A percentile compares a stretch with the other conserved stretches of the same genome.
phyloP scores from a whole-genome alignment of 2,797 vertebrate genomes.

The Enteromius treurensis region DNA sequence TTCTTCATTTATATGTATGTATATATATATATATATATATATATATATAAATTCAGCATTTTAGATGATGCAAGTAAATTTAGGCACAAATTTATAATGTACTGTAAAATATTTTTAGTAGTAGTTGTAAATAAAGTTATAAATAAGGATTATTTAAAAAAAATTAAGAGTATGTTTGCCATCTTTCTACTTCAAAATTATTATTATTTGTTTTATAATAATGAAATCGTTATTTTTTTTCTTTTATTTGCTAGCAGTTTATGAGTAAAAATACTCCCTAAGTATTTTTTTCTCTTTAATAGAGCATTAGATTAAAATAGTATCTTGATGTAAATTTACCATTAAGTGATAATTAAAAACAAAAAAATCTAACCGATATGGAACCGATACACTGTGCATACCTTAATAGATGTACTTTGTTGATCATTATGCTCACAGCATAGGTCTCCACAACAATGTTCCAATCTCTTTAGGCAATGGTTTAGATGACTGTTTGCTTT shows the following conservation, averaged over 20 bases:
- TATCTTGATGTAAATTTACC: background rate
- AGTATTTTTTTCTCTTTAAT: background rate
- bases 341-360: background rate
- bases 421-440: background rate
- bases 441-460: background rate
- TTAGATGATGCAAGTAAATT: background rate
- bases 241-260: background rate
- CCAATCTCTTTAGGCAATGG: background rate
- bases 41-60: background rate
- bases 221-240: no score
- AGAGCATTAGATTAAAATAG: background rate
- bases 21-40: background rate
- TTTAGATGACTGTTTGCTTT: background rate
- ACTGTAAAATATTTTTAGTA: no score
- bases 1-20: no score
- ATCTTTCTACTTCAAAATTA: background rate
- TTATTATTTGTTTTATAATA: no score
- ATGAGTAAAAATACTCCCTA: background rate
- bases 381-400: background rate
- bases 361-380: background rate
- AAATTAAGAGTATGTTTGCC: no score
- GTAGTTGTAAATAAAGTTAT: background rate
- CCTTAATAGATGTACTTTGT: conserved; percentile 4
- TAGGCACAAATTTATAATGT: background rate
- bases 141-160: background rate